These are phyloP conservation scores for Oscheius sp. DNA, from an alignment of 2,888 invertebrate species.

Conservation along the genomic window DNA sequence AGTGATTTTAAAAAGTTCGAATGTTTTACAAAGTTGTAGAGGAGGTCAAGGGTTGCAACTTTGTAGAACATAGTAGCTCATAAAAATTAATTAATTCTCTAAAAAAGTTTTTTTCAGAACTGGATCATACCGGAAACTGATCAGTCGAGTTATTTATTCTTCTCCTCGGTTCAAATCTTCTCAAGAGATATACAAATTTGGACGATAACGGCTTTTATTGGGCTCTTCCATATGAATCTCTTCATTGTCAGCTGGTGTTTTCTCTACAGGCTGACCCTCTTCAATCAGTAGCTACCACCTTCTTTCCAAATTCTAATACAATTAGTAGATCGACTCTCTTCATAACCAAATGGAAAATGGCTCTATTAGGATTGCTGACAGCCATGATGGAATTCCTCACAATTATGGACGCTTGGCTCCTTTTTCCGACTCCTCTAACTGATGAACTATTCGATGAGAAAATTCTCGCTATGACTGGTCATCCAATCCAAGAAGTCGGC, in stretches of 20 bases:
- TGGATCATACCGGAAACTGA: not conserved
- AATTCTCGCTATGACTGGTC: not conserved
- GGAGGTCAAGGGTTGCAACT: not conserved
- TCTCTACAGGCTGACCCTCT: conserved; percentile 3
- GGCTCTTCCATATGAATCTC: not conserved
- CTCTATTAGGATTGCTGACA: too few relatives aligned
- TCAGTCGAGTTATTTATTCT: not conserved
- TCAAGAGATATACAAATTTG: not conserved
- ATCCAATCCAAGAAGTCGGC: conserved; percentile 1
- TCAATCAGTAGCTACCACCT: too few relatives aligned
- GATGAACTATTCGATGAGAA: not conserved
- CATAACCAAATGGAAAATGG: not conserved
- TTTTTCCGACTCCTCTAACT: not conserved
- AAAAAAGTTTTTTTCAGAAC: not conserved
- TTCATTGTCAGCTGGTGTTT: conserved; percentile 13
- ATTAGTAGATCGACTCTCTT: not conserved
- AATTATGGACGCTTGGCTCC: conserved; percentile 2
- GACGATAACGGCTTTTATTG: not conserved
- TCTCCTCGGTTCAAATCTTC: not conserved
- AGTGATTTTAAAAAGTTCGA: not conserved
- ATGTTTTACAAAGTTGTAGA: too few relatives aligned
- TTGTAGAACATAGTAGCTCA: not conserved
- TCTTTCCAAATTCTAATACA: not conserved
- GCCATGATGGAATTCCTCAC: conserved; percentile 14
- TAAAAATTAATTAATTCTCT: not conserved